Conservation (phyloP, 2,797 vertebrate genomes). For the Bradypus variegatus region DNA sequence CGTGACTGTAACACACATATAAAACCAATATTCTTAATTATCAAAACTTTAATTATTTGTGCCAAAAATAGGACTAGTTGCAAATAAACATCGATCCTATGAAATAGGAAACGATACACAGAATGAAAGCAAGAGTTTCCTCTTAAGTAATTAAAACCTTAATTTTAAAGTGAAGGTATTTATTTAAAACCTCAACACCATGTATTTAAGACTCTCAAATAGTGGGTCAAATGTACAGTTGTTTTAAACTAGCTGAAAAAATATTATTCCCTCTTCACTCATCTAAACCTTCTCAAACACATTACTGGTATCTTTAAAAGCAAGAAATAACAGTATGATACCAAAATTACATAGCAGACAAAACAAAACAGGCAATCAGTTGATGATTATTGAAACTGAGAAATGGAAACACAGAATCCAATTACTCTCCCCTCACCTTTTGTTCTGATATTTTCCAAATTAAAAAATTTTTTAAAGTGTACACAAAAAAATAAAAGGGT, state of each 20-base stretch:
- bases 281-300: background rate
- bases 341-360: background rate
- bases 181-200: background rate
- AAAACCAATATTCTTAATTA: background rate
- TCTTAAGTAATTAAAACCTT: background rate
- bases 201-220: background rate
- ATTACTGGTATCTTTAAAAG: background rate
- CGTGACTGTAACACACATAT: background rate
- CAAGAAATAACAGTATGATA: background rate
- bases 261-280: background rate
- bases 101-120: background rate
- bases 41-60: background rate
- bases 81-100: background rate
- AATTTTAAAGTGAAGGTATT: background rate
- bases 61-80: background rate
- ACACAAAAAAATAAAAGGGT: background rate
- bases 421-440: background rate
- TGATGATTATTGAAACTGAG: background rate
- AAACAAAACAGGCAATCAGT: background rate
- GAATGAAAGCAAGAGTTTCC: background rate
- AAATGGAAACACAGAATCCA: background rate
- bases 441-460: slow-evolving; percentile 3
- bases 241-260: slow-evolving; percentile 12
- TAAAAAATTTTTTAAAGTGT: background rate
- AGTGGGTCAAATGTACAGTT: background rate